Evolutionary conservation across 2,797 vertebrate species (phyloP), one percentile per base, ranked within the genome.

Genomic region (Aulostomus chinensis): DNA sequence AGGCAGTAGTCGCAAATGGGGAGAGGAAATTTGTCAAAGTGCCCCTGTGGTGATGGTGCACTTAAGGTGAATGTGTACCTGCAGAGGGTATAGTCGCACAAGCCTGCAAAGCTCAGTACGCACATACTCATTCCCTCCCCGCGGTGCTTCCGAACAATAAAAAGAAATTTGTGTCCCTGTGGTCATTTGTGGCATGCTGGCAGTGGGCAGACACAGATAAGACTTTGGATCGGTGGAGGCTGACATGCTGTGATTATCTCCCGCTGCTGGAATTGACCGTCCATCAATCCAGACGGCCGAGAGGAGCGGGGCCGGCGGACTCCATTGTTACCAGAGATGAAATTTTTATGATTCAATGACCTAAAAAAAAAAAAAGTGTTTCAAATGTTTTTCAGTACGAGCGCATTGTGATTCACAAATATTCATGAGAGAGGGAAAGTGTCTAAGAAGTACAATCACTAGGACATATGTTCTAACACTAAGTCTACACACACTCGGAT

Each of bases 181-280:
- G 73, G 85, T 88, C 81, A 87, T 86, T 86, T 81, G 80, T 45
- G 60, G 68, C 63, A 51, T 47, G 76, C 70, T 70, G 65, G 81
- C 78, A 69, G 71, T 73, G 81, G 76, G 78, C 76, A 85, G 80
- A 83, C 68, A 40, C 64, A 85, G 90, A 91, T 91, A 92, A 91
- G 87, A 72, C 54, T 75, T 67, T 66, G 84, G 87, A 89, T 91
- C 78, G 79, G 84, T 81, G 74, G 73, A 75, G 74, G 71, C 82
- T 86, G 86, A 90, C 88, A 88, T 51, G 25, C 71, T 78, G 80
- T 67, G 84, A 87, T 90, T 88, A 91, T 89, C 87, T 83, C 65
- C 55, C 38, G 64, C 56, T 59, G 81, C 51, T 77, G 72, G 78
- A 84, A 88, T 87, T 83, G 82, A 89, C 68, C 77, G 48, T 80